These are phyloP conservation scores for Caenorhabditis becei DNA, from an alignment of 2,888 invertebrate species.

Conservation along the genomic window DNA sequence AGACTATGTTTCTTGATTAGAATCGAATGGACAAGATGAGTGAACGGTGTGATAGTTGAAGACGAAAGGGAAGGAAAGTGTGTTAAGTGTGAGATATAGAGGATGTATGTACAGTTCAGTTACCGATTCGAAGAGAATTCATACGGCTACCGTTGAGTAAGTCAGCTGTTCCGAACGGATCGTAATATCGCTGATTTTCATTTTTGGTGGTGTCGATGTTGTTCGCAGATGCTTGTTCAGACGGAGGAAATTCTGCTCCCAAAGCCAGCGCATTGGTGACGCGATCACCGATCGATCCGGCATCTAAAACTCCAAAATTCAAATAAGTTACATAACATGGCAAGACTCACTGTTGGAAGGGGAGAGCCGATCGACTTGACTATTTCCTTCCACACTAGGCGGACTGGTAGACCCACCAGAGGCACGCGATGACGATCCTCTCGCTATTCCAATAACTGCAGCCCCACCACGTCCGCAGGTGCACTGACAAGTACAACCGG, in stretches of 20 bases:
- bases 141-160: conserved; percentile 59
- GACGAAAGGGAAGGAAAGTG: conserved; percentile 16
- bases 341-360: conserved; percentile 14
- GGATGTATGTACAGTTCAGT: conserved; percentile 40
- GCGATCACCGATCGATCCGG: conserved; percentile 57
- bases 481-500: conserved; percentile 62
- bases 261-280: background rate
- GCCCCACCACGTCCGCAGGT: conserved; percentile 58
- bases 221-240: background rate
- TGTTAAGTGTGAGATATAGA: conserved; percentile 9
- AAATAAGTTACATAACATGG: no score
- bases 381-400: conserved; percentile 31
- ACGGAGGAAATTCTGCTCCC: background rate
- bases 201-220: background rate
- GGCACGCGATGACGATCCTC: conserved; percentile 60
- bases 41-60: background rate
- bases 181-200: conserved; percentile 64
- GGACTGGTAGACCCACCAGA: conserved; percentile 62
- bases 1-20: background rate
- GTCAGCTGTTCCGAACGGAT: conserved; percentile 70
- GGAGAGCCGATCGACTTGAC: conserved; percentile 5
- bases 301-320: no score
- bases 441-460: conserved; percentile 37
- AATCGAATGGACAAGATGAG: background rate
- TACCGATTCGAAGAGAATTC: conserved; percentile 54